Evolutionary conservation across 2,797 vertebrate species (phyloP).

Genomic region (Triplophysa yarkandensis): DNA sequence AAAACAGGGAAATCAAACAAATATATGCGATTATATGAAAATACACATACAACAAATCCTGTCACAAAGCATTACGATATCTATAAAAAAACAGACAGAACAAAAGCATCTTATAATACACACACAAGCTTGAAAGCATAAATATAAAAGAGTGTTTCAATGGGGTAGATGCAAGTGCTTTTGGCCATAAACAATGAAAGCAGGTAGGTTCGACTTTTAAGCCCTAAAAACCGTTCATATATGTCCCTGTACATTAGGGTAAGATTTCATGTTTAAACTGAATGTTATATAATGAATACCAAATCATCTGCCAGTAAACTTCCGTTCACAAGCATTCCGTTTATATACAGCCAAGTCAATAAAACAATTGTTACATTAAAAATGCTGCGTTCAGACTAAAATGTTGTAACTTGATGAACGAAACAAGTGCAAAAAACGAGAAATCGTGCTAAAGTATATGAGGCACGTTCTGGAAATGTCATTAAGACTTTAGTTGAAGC

Average conservation of each 20-base stretch:
- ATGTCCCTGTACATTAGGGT: background rate
- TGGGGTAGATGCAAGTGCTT: background rate
- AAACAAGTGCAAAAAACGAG: background rate
- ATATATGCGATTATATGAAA: conserved; percentile 87
- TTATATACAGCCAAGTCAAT: conserved; percentile 6
- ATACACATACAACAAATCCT: conserved; percentile 79
- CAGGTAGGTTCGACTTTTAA: background rate
- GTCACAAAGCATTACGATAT: conserved; percentile 69
- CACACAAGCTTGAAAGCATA: conserved; percentile 61
- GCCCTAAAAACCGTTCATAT: background rate
- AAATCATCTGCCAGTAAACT: background rate
- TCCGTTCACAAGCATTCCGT: background rate
- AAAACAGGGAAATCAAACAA: conserved; percentile 83
- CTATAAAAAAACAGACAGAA: conserved; percentile 73
- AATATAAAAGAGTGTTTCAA: background rate
- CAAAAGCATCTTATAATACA: conserved; percentile 70
- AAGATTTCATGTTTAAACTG: background rate
- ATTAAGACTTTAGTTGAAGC: background rate
- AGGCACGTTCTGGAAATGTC: conserved; percentile 7
- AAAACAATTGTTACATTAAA: background rate
- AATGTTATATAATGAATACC: background rate
- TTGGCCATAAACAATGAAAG: background rate
- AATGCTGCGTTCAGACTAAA: background rate
- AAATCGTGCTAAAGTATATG: background rate
- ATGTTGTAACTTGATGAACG: background rate